Evolutionary conservation across 2,888 invertebrate genomes (phyloP).

Genomic region (Monoplex corrugatus): DNA sequence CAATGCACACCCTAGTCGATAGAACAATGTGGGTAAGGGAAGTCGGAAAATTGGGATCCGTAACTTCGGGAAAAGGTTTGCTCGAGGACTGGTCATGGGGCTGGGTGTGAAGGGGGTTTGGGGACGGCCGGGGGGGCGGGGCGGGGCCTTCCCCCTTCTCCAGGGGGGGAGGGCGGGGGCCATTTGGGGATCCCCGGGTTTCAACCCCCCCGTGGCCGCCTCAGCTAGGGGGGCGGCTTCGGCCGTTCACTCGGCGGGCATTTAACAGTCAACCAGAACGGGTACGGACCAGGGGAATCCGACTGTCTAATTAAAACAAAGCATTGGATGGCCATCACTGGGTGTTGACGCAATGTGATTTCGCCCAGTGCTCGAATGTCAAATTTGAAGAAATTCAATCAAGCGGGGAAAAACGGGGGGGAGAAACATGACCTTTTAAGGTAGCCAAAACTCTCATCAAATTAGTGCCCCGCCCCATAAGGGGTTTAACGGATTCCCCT

Average conservation of each 20-base stretch:
- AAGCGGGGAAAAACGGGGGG: too few relatives aligned
- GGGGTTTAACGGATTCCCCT: conserved; percentile 83
- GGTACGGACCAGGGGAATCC: conserved; percentile 36
- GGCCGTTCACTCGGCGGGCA: conserved; percentile 49
- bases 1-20: conserved; percentile 85
- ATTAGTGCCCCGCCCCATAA: conserved; percentile 27
- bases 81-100: too few relatives aligned
- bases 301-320: conserved; percentile 36
- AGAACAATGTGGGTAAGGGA: conserved; percentile 41
- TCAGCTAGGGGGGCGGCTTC: conserved; percentile 60
- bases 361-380: conserved; percentile 47
- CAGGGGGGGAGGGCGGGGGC: too few relatives aligned
- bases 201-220: too few relatives aligned
- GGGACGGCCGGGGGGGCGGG: too few relatives aligned
- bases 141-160: too few relatives aligned
- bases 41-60: conserved; percentile 85
- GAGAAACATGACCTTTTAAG: too few relatives aligned
- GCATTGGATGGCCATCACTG: conserved; percentile 28
- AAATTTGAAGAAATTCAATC: conserved; percentile 84
- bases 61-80: conserved; percentile 87
- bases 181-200: too few relatives aligned
- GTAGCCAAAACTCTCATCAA: conserved; percentile 45
- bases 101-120: too few relatives aligned
- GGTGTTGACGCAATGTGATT: conserved; percentile 38
- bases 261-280: conserved; percentile 41